Conservation (phyloP, 2,113 vertebrate species). For the Phocoena sinus region DNA sequence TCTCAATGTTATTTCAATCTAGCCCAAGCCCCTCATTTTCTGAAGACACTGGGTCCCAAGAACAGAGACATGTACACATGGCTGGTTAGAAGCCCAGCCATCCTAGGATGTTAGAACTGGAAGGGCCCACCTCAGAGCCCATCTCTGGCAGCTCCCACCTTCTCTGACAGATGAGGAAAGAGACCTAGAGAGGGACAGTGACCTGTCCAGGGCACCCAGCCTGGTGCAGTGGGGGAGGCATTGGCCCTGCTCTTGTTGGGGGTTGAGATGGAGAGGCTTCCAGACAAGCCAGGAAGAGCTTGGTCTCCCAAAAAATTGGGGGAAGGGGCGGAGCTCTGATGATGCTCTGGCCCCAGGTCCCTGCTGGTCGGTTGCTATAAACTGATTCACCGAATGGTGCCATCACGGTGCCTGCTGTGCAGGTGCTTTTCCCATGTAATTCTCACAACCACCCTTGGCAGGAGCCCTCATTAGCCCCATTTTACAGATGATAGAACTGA, state of each 20-base stretch:
- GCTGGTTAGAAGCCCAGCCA: background rate
- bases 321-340: background rate
- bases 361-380: background rate
- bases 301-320: background rate
- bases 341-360: background rate
- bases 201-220: background rate
- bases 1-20: background rate
- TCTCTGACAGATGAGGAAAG: background rate
- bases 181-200: background rate
- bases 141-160: background rate
- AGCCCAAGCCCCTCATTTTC: background rate
- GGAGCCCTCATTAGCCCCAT: background rate
- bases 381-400: background rate
- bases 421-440: background rate
- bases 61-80: background rate
- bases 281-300: background rate
- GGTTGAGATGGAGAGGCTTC: background rate
- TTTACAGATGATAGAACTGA: background rate
- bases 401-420: background rate
- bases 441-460: background rate
- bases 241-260: background rate
- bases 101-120: background rate
- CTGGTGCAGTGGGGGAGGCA: too few species aligned
- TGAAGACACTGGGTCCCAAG: background rate
- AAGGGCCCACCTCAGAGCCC: background rate